Evolutionary conservation across 1,140 invertebrate genomes (phyloP), one percentile per base, ranked within the genome.

Genomic region (Euborellia annulipes): DNA sequence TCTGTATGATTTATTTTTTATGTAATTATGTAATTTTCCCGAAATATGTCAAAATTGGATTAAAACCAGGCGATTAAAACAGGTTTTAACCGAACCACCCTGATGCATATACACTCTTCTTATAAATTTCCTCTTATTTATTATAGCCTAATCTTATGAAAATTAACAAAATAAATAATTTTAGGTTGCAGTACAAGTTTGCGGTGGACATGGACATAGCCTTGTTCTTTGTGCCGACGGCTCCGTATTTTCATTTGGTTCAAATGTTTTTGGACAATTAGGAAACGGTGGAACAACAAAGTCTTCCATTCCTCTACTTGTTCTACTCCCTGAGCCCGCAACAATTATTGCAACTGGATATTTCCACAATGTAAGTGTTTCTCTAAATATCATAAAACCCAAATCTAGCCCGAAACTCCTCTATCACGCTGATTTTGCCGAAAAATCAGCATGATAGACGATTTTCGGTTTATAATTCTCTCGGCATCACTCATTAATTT

Each of bases 201-300:
- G 70, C 46, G 76, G 74, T 47, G 85, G 84, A 2, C 82, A 86
- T 62, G 82, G 79, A 6, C 85, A 89, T 58, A 76, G 74, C 40
- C 54, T 86, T 20, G 71, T 74, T 36, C 63, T 86, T 3, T 72
- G 71, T 2, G 66, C 60, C 17, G 69, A 76, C 53, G 81, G 80
- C 23, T 61, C 71, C 47, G 69, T 87, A 6, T 85, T 72, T 55
- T 70, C 75, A 0, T 88, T 84, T 63, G 84, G 84, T 20, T 83
- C 79, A 46, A 82, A 80, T 55, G 70, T 76, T 50, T 86, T 85
- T 62, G 83, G 82, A 1, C 82, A 87, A 58, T 63, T 88, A 6
- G 84, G 83, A 43, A 67, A 66, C 39, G 79, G 77, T 0, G 63
- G 59, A 19, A 59, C 59, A 14, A 60, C 54, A n/a, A 84, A 85